Base-by-base conservation (phyloP, 2,797 vertebrate genomes). In the Lemur catta region DNA sequence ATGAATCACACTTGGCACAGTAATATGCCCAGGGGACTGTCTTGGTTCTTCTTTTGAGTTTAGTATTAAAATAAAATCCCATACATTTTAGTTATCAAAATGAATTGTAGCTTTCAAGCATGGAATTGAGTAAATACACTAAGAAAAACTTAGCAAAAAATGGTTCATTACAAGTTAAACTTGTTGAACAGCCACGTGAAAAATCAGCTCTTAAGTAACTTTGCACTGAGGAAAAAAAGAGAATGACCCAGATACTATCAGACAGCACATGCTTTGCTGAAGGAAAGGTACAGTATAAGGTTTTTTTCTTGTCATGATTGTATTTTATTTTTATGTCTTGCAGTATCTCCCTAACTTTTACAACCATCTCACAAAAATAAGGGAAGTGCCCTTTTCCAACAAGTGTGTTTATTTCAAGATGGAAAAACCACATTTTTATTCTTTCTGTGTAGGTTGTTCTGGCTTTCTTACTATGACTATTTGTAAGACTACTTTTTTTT, bases 321-420 rank as follows among this genome's bases (percentile, higher is more conserved):
- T 71, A 33, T 79, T 75, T 26, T 85, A 26, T 87, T 93, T 95
- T 94, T 92, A 15, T 79, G 26, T 84, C 95, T 84, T 92, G 13
- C 26, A 71, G 59, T 26, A 43, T 82, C 48, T 55, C 38, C 6
- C 6, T 82, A 63, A 81, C 55, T 92, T 82, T 71, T 30, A 67
- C 91, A 89, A 67, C 46, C 28, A 57, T 94, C 67, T 80, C 26
- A 8, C 14, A 72, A 75, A 87, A 85, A 75, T 15, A 46, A 93
- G n/a, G 55, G 43, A 90, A 52, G 26, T 69, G 28, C 11, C 48
- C 57, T 94, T 92, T 96, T 50, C 35, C 55, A 91, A 86, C 13
- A 75, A 84, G 61, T n/a, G 5, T 38, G 52, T 80, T 79, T 88
- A 59, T 91, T 94, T 93, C 43, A 69, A 65, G 90, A 85, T 50